Conservation (phyloP, 2,888 invertebrate genomes). For the Phyto melanocephala region DNA sequence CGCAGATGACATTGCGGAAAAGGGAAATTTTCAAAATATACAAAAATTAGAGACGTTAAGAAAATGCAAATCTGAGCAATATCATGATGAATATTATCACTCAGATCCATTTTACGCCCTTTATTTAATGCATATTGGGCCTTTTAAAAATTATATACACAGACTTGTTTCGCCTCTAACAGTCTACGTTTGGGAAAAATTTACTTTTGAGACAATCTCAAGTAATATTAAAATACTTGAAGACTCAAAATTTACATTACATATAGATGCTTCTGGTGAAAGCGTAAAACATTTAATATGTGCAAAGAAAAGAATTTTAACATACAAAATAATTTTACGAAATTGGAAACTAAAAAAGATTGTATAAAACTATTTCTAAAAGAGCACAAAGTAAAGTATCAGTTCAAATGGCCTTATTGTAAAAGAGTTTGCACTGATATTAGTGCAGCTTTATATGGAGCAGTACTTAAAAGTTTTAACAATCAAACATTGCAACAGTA, state of each 20-base stretch:
- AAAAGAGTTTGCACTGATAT: slow-evolving; percentile 6
- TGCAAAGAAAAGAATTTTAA: neutral
- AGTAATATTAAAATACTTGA: neutral
- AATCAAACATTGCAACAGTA: neutral
- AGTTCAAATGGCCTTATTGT: neutral
- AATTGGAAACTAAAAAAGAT: neutral
- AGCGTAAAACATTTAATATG: neutral
- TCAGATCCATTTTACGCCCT: neutral
- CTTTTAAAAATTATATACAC: slow-evolving; percentile 4
- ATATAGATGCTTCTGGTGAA: neutral
- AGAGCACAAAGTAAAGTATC: neutral
- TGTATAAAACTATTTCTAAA: neutral
- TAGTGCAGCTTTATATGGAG: slow-evolving; percentile 8
- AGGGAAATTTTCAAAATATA: slow-evolving; percentile 4
- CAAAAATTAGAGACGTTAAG: neutral
- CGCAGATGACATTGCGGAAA: slow-evolving; percentile 2
- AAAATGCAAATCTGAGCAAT: neutral
- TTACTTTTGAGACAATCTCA: neutral
- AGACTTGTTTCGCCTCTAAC: neutral
- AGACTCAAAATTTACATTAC: neutral
- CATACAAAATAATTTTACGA: neutral
- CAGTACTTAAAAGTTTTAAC: neutral
- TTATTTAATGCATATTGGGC: neutral
- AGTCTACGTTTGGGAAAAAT: neutral
- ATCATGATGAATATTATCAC: neutral